phyloP scores from a whole-genome alignment of 2,797 vertebrate species.

The Avahi laniger region DNA sequence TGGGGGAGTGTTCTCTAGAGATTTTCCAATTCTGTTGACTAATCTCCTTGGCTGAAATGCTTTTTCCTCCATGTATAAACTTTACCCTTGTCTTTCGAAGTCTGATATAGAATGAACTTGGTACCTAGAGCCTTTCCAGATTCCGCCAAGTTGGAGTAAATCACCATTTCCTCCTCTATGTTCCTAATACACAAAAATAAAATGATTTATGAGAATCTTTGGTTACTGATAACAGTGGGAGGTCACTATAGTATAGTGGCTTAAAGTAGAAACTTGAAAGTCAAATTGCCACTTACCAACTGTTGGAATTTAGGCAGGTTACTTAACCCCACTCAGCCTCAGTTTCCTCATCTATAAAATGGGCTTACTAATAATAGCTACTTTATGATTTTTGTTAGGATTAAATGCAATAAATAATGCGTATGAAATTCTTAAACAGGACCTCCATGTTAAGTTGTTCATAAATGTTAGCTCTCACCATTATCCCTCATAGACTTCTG shows the following conservation, averaged over 20 bases:
- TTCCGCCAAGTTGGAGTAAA: not conserved
- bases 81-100: conserved; percentile 17
- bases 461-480: not conserved
- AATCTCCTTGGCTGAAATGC: not conserved
- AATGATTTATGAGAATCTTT: not conserved
- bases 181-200: not conserved
- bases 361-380: not conserved
- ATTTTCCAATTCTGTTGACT: not conserved
- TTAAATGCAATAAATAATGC: not conserved
- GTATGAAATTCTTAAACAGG: not conserved
- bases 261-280: not conserved
- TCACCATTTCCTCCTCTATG: not conserved
- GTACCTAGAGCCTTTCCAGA: not conserved
- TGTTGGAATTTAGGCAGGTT: not conserved
- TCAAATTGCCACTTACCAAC: not conserved
- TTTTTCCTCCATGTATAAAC: not conserved
- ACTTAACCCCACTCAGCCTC: not conserved
- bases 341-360: not conserved
- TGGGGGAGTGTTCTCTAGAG: not conserved
- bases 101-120: not conserved
- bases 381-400: not conserved
- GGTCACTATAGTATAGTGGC: not conserved
- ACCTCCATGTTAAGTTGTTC: not conserved
- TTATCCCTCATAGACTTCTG: not conserved
- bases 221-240: not conserved